Conservation (phyloP, 2,888 invertebrate species). For the Diloba caeruleocephala region DNA sequence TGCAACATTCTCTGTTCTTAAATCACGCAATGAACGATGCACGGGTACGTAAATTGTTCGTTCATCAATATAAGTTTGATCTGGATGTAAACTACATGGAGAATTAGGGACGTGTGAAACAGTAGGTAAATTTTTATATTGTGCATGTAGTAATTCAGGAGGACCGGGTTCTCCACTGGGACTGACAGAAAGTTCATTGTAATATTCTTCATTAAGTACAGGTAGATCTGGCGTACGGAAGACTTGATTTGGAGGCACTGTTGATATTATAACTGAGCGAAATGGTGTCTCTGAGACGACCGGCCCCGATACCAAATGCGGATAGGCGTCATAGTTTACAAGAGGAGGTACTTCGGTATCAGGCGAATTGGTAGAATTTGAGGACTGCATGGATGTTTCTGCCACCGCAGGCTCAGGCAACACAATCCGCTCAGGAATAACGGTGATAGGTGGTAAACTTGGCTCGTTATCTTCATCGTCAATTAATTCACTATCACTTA, state of each 20-base stretch:
- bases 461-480: conserved; percentile 66
- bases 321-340: conserved; percentile 83
- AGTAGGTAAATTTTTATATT: conserved; percentile 80
- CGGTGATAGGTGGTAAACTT: conserved; percentile 74
- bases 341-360: conserved; percentile 82
- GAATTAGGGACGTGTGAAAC: conserved; percentile 85
- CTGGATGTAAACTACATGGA: conserved; percentile 83
- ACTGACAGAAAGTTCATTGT: conserved; percentile 75
- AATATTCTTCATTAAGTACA: conserved; percentile 67
- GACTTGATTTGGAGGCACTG: conserved; percentile 78
- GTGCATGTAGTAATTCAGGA: conserved; percentile 82
- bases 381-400: conserved; percentile 85
- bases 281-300: conserved; percentile 54
- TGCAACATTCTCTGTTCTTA: conserved; percentile 71
- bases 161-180: conserved; percentile 75
- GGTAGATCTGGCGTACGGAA: conserved; percentile 72
- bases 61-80: conserved; percentile 71
- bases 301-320: conserved; percentile 61
- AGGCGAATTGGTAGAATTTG: conserved; percentile 78
- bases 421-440: conserved; percentile 79
- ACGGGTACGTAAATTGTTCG: conserved; percentile 61
- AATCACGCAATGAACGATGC: conserved; percentile 75
- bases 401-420: conserved; percentile 79
- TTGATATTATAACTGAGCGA: conserved; percentile 70
- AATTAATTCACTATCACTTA: conserved; percentile 75